These are phyloP conservation scores for Bolinopsis microptera DNA, from an alignment of 37 sponge, comb jelly and placozoan species.

Conservation along the genomic window DNA sequence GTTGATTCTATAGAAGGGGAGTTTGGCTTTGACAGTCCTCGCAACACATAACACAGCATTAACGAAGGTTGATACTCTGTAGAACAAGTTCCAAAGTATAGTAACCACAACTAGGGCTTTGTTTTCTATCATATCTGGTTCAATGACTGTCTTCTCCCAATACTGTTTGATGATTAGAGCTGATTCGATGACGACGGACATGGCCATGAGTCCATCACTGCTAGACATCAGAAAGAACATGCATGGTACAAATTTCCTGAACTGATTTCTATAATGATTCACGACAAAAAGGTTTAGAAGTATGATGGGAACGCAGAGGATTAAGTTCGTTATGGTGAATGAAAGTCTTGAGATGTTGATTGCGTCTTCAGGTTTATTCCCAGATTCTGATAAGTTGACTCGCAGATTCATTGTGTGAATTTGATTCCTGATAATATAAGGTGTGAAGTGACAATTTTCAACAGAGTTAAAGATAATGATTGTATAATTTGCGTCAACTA, in stretches of 20 bases:
- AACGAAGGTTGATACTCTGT: neutral
- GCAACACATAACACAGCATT: neutral
- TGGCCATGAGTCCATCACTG: neutral
- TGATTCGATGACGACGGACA: neutral
- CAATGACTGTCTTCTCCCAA: neutral
- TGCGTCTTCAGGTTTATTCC: no score
- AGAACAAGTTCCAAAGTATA: neutral
- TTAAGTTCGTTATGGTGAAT: neutral
- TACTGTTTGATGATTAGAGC: neutral
- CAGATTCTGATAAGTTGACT: no score
- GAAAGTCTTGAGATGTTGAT: no score
- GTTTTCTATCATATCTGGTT: neutral
- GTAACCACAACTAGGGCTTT: neutral
- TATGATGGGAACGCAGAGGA: neutral
- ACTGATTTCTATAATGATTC: neutral
- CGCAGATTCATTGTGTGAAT: no score
- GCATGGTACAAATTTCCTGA: neutral
- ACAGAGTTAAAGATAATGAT: no score
- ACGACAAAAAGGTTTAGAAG: neutral
- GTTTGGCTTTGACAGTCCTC: neutral
- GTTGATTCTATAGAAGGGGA: neutral
- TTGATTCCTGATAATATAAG: no score
- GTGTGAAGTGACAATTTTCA: no score
- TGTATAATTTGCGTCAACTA: no score
- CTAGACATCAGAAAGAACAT: neutral